These are phyloP conservation scores for Venustoraphidia nigricollis DNA, from an alignment of 2,888 invertebrate species.

Conservation along the genomic window DNA sequence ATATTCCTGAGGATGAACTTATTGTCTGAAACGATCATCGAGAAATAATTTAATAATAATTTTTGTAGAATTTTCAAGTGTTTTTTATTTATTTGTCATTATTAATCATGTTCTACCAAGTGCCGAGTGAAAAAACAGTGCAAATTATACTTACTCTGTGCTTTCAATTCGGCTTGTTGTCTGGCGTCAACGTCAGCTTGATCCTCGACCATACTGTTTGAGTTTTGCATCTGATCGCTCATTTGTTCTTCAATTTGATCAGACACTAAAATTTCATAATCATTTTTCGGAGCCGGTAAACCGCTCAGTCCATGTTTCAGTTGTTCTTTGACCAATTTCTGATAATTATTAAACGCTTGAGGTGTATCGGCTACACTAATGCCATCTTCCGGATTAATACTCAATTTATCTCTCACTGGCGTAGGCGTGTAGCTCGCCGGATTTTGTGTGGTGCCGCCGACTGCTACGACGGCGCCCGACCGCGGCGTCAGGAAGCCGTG, in stretches of 20 bases:
- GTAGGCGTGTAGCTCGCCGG: constrained; percentile 41
- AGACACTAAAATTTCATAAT: constrained; percentile 96
- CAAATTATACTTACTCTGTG: constrained; percentile 32
- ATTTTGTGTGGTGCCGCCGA: constrained; percentile 9
- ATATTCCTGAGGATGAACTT: no score
- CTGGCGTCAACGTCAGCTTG: constrained; percentile 74
- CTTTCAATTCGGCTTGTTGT: constrained; percentile 48
- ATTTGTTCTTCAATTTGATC: constrained; percentile 51
- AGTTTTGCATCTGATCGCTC: constrained; percentile 13
- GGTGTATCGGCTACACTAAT: constrained; percentile 57
- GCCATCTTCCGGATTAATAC: constrained; percentile 82
- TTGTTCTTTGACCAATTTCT: constrained; percentile 55
- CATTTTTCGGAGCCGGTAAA: constrained; percentile 85
- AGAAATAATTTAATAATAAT: no score
- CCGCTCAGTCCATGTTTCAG: constrained; percentile 62
- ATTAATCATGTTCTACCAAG: no score
- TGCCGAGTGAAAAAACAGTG: no score
- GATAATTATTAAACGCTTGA: constrained; percentile 44
- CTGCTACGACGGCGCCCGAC: constrained; percentile 31
- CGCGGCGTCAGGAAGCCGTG: constrained; percentile 42
- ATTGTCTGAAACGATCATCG: no score
- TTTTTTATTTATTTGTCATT: no score
- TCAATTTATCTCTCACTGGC: constrained; percentile 81
- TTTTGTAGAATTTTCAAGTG: no score
- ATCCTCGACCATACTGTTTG: constrained; percentile 45